Base-by-base conservation (phyloP, 2,888 invertebrate species). In the Holacanthella duospinosa region DNA sequence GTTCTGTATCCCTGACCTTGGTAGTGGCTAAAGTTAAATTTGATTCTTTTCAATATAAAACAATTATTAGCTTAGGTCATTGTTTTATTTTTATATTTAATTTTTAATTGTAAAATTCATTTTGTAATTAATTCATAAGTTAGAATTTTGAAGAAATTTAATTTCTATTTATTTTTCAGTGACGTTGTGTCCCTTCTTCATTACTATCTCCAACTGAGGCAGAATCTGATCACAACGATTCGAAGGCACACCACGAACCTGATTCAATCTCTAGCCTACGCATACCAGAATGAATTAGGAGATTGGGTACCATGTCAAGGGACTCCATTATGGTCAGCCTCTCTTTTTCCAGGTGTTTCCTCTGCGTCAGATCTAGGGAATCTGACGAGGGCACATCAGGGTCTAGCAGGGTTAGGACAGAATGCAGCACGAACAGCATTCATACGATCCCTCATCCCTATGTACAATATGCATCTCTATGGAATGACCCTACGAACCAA, bases 191-290 rank as follows among this genome's bases (percentile, higher is more conserved):
- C 93, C 61, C 83, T 93, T 65, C 91, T 92, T 77, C 88, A 94
- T 76, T 97, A 96, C 79, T 97, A 93, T 80, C 83, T 92, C 74
- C 96, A 97, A 81, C 81, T 97, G 77, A 87, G 92, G 69, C 87
- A 91, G 79, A 97, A 97, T 80, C 81, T 86, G 64, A 79, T 83
- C 65, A 80, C 67, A 27, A 68, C 70, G 43, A 68, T 70, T 25
- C 65, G 71, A 56, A 64, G 64, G 59, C 64, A 69, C 19, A 64
- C 68, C 9, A 69, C 69, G n/a, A 65, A 66, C 59, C 62, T 70
- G 48, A 69, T 70, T 29, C 70, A 71, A 63, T 62, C 71, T 1
- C 62, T 72, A 19, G 72, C 72, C n/a, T 72, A 69, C 60, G 70
- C 70, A 27, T 66, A 68, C 43, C 73, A 71, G 63, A 65, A 66